phyloP scores from a whole-genome alignment of 1,140 invertebrate species.

The Archivesica marissinica region DNA sequence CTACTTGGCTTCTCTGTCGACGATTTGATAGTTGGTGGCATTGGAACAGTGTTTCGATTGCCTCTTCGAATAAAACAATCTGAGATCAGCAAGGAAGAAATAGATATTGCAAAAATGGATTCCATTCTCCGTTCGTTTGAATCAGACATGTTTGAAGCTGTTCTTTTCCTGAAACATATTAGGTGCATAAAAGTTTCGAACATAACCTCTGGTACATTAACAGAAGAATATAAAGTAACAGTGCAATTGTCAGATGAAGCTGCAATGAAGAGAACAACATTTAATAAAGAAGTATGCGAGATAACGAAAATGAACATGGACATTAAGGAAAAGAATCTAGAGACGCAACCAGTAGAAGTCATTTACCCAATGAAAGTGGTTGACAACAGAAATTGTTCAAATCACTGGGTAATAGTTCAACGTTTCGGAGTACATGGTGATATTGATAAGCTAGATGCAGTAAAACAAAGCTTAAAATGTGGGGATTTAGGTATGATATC shows the following conservation, averaged over 20 bases:
- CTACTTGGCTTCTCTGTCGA: conserved; percentile 64
- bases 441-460: neutral
- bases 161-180: conserved; percentile 15
- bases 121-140: neutral
- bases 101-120: neutral
- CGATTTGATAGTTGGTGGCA: neutral
- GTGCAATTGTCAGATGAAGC: neutral
- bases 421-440: conserved; percentile 38
- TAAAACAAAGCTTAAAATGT: neutral
- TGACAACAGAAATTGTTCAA: neutral
- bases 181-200: neutral
- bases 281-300: neutral
- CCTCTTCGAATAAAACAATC: conserved; percentile 69
- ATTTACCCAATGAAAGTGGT: neutral
- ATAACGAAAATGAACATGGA: neutral
- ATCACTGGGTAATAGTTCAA: neutral
- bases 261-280: neutral
- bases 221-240: neutral
- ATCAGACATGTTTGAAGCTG: neutral
- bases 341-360: neutral
- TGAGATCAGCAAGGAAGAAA: conserved; percentile 36
- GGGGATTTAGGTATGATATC: neutral
- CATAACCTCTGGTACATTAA: neutral
- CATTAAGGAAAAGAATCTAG: neutral
- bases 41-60: conserved; percentile 69